Evolutionary conservation across 1,140 invertebrate species (phyloP), one percentile per base, ranked within the genome.

Genomic region (Aporrectodea caliginosa): DNA sequence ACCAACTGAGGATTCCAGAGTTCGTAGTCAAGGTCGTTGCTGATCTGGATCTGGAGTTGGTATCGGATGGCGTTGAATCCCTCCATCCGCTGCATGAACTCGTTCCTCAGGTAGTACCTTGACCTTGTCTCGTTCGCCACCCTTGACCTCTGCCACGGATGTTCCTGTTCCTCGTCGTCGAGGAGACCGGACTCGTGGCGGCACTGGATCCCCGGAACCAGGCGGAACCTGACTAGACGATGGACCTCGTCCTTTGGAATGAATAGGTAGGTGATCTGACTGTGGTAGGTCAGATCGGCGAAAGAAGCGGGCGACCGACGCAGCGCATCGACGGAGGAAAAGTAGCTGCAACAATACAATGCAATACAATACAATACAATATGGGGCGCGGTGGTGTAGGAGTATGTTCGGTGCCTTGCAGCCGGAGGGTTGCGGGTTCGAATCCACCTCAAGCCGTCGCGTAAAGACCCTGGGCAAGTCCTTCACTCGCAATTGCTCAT

Each of bases 1-100:
- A 73, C 78, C 72, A 70, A 16, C 35, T 79, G 78, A 32, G 78
- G 78, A 58, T 79, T 79, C 78, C 78, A 79, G 22, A 35, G 29
- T 29, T 32, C 22, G 27, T 70, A 69, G 12, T 79, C 78, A 12
- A 70, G 58, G 31, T 32, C n/a, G 69, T 35, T 43, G 1, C 27
- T 79, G 31, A 79, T 73, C 35, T 79, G 78, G 22, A 74, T 74
- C 71, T 79, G 78, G 1, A 79, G 70, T 16, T 31, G 33, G 78
- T 79, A 79, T 16, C 73, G 31, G 31, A 79, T 35, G 1, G 78
- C 58, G n/a, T 79, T 69, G 27, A 16, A 58, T 12, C 43, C 14
- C 29, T 79, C 78, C 69, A 79, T 73, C 30, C 78, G 75, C 43
- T 68, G 31, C 69, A 71, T 30, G 69, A 73, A 79, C 35, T 79